A percentile compares a stretch with the other conserved stretches of the same genome.
These are phyloP conservation scores for Triplophysa yarkandensis DNA, from an alignment of 2,797 vertebrate species.

Conservation along the genomic window DNA sequence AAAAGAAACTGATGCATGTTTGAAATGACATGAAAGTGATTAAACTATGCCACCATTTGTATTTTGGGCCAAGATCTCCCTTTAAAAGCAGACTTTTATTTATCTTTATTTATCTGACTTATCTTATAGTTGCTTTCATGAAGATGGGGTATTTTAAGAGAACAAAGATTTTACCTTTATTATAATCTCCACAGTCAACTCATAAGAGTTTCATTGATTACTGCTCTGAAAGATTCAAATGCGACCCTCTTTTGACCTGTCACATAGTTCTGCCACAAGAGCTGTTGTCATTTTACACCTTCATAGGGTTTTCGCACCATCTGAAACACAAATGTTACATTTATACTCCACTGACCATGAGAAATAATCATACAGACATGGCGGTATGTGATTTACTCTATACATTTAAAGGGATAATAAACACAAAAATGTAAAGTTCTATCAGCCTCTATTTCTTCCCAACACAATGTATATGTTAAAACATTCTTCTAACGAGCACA, in stretches of 20 bases:
- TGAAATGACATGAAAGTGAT: no score
- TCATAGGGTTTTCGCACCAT: constrained; percentile 25
- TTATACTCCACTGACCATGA: background rate
- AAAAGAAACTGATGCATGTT: no score
- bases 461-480: no score
- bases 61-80: no score
- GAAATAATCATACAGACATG: background rate
- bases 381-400: background rate
- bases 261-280: constrained; percentile 23
- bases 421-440: no score
- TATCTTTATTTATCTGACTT: no score
- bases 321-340: constrained; percentile 6
- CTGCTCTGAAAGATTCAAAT: background rate
- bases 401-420: background rate
- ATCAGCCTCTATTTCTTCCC: no score
- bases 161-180: background rate
- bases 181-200: background rate
- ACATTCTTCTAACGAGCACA: no score
- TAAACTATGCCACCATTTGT: no score
- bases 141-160: no score
- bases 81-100: no score
- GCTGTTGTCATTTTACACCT: constrained; percentile 18
- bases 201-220: background rate
- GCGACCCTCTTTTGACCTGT: constrained; percentile 39
- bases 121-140: no score